These are phyloP conservation scores for Sylvia atricapilla DNA, from an alignment of 2,113 vertebrate species.

Conservation along the genomic window DNA sequence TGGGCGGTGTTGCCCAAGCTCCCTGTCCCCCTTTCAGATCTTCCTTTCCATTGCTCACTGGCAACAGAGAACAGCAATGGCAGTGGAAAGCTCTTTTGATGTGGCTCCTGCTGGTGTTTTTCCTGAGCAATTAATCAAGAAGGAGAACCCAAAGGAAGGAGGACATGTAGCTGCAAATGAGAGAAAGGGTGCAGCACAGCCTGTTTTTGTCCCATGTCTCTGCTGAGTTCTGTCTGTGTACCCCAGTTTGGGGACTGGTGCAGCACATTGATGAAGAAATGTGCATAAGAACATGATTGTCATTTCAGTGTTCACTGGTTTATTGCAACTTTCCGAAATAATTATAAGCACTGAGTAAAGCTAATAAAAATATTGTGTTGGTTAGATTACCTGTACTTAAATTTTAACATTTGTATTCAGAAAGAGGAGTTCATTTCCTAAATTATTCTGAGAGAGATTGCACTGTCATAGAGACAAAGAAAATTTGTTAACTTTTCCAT, in stretches of 20 bases:
- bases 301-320: background rate
- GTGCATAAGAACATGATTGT: background rate
- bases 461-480: background rate
- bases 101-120: background rate
- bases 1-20: background rate
- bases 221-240: background rate
- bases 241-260: background rate
- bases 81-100: background rate
- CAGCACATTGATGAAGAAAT: background rate
- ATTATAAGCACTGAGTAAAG: background rate
- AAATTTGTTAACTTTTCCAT: background rate
- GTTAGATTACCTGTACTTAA: background rate
- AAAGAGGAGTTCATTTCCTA: background rate
- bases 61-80: background rate
- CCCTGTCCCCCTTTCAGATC: background rate
- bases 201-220: fast-evolving
- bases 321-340: background rate
- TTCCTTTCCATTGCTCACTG: background rate
- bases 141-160: background rate
- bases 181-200: fast-evolving
- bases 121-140: background rate
- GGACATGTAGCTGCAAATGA: fast-evolving
- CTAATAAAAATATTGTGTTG: background rate
- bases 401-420: background rate
- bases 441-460: background rate